Percentiles rank a stretch among this genome's conserved stretches.
These are phyloP conservation scores for Acrobasis consociella DNA, from an alignment of 2,888 invertebrate genomes.

Conservation along the genomic window DNA sequence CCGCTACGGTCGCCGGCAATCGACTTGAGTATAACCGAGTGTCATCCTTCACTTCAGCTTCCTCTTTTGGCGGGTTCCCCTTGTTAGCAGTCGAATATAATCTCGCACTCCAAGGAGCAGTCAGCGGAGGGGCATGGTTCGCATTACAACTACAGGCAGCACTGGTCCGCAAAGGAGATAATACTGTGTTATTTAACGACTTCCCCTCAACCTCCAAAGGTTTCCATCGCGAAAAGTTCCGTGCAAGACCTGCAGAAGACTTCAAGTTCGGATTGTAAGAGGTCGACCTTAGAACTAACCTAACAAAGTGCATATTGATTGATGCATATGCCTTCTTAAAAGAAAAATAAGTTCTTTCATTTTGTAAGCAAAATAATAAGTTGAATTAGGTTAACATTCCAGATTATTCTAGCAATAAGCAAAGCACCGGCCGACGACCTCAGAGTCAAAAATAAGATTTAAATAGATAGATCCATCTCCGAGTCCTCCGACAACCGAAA, in stretches of 20 bases:
- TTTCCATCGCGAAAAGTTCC: conserved; percentile 66
- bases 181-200: conserved; percentile 28
- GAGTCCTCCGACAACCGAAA: too few species aligned
- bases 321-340: conserved; percentile 24
- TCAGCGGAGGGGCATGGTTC: conserved; percentile 36
- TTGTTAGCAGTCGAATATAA: conserved; percentile 64
- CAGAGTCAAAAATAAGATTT: too few species aligned
- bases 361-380: conserved; percentile 40
- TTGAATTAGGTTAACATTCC: conserved; percentile 68
- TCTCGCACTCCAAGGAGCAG: conserved; percentile 44
- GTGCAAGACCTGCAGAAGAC: conserved; percentile 55
- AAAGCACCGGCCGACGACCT: conserved; percentile 17
- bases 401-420: conserved; percentile 68
- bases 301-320: conserved; percentile 67
- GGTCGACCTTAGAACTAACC: conserved; percentile 51
- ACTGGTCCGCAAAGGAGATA: conserved; percentile 32
- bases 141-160: conserved; percentile 50
- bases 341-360: conserved; percentile 47
- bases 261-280: conserved; percentile 54
- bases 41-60: conserved; percentile 63
- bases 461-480: too few species aligned
- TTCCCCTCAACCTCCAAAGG: conserved; percentile 46
- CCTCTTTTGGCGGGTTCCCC: conserved; percentile 67
- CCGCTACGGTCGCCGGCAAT: conserved; percentile 93
- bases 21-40: conserved; percentile 78